Percentiles rank a stretch among this genome's conserved stretches.
Conservation (phyloP, 2,113 vertebrate species). For the Pterocles orientalis region DNA sequence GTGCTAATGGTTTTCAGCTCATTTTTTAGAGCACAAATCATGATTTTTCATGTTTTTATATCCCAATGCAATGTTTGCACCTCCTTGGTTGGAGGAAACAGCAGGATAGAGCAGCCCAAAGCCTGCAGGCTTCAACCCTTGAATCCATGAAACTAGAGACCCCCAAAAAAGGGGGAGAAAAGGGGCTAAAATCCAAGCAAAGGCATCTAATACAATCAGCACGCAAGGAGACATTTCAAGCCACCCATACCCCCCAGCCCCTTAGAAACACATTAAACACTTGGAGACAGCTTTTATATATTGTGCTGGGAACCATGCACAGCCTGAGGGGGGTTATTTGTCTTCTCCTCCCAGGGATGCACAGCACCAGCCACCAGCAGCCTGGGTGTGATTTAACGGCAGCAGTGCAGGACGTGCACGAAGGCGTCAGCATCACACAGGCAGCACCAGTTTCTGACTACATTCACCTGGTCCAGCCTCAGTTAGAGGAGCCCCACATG, state of each 20-base stretch:
- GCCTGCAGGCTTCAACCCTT: background rate
- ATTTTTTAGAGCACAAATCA: background rate
- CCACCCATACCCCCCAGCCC: background rate
- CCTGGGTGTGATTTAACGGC: background rate
- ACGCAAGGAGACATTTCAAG: background rate
- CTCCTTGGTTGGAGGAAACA: background rate
- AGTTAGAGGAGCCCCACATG: accelerated
- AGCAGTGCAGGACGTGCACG: accelerated
- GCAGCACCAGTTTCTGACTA: background rate
- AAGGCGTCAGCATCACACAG: background rate
- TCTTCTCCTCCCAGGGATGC: background rate
- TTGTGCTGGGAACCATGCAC: background rate
- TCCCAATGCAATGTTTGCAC: background rate
- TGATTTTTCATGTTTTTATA: background rate
- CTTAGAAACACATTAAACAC: background rate
- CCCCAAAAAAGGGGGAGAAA: background rate
- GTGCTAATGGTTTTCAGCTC: accelerated
- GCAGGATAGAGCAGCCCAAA: background rate
- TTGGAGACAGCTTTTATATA: background rate
- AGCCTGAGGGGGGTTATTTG: background rate
- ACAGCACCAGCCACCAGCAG: background rate
- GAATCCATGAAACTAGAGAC: background rate
- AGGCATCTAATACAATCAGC: background rate
- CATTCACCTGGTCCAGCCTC: background rate
- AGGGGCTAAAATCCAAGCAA: background rate